Evolutionary conservation across 2,113 vertebrate species (phyloP), one percentile per base, ranked within the genome.

Genomic region (Heterocephalus glaber): DNA sequence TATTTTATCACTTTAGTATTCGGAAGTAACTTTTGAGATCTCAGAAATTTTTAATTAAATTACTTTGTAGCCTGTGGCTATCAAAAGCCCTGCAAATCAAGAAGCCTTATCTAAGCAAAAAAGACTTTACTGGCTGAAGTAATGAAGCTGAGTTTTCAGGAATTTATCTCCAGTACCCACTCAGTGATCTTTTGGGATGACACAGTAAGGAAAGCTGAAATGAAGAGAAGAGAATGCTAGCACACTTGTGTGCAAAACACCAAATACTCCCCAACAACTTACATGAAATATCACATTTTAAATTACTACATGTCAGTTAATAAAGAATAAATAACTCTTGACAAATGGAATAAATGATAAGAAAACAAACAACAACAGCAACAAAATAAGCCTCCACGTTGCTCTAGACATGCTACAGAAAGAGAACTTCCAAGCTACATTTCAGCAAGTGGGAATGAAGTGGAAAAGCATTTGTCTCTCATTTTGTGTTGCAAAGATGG

Each of bases 381-480:
- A 30, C 6, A 44, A 22, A 74, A n/a, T 52, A 76, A 91, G 13
- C 35, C 1, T 9, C 1, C 8, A 20, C 44, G 3, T 13, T 84
- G 16, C 6, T 47, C 17, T 4, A 47, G 4, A 52, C 2, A 72
- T 10, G 16, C 26, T 72, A 24, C 9, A 0, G 9, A 49, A 0
- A 44, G 49, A 74, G 33, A 61, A 54, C 28, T 83, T 77, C 16
- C 66, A 68, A 22, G 41, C 30, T 13, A 26, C 2, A 1, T 24
- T 56, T 22, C 66, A 77, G n/a, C 12, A 12, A 77, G 17, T 4
- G 5, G 22, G 41, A 85, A 72, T 5, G n/a, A 10, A 85, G 7
- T 4, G 20, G 7, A 14, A 65, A 52, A 66, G 17, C 14, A 24
- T 14, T 33, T n/a, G 16, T 56, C 20, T 88, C 13, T 2, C 28